Evolutionary conservation across 2,888 invertebrate species (phyloP), one percentile per base, ranked within the genome.

Genomic region (Altica lythri): DNA sequence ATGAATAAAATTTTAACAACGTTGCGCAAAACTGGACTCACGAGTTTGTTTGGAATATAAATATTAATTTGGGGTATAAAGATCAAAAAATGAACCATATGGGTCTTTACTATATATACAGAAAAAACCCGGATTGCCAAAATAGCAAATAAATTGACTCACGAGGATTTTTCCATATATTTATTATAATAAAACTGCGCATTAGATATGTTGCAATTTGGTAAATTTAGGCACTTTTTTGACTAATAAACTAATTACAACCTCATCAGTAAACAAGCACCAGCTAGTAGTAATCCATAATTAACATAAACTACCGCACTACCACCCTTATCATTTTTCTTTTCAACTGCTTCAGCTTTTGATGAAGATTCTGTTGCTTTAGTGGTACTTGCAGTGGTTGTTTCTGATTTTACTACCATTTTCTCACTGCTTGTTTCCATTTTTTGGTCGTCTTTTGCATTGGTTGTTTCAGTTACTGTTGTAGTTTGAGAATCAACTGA

Each of bases 171-270:
- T n/a, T n/a, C n/a, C n/a, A n/a, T n/a, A n/a, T n/a, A n/a, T n/a
- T n/a, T n/a, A n/a, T n/a, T n/a, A n/a, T n/a, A n/a, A n/a, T n/a
- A n/a, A n/a, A n/a, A n/a, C n/a, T n/a, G n/a, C n/a, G n/a, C n/a
- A 40, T 22, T 37, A 37, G 42, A 42, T 42, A 43, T 29, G 17
- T 29, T 14, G 14, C 10, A n/a, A 29, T 19, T 27, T 13, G 27
- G 13, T 34, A 8, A 30, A 10, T 37, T 38, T 48, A 49, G 49
- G 49, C 49, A 49, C 49, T 49, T 49, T 29, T 29, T 46, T 46
- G 16, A 2, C 10, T 12, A 17, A 27, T 38, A 22, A 32, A 16
- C 25, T 22, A 14, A 40, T 42, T 49, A 49, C 30, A 53, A 27
- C 46, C 42, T 46, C 27, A 46, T 18, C 14, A 53, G 6, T 6